These are phyloP conservation scores for Mobula hypostoma DNA, from an alignment of 2,113 vertebrate species.

Conservation along the genomic window DNA sequence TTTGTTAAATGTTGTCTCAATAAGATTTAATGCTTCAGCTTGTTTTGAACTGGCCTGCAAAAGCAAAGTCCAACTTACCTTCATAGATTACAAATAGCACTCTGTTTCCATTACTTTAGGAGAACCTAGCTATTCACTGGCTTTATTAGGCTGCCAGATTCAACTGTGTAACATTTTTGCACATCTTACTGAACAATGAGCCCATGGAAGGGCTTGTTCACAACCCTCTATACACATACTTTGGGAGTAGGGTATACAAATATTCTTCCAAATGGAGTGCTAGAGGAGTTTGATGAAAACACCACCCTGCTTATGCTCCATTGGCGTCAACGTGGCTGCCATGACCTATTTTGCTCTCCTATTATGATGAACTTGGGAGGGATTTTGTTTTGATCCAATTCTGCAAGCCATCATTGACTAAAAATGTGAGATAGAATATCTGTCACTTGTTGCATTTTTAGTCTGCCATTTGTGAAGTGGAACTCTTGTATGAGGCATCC, in stretches of 20 bases:
- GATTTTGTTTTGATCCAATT: not conserved
- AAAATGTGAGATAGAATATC: not conserved
- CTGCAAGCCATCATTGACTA: not conserved
- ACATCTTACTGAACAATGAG: not conserved
- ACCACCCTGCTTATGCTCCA: not conserved
- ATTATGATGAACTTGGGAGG: no score
- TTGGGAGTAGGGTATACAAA: not conserved
- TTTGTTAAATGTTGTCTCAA: not conserved
- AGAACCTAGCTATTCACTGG: not conserved
- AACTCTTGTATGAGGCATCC: not conserved
- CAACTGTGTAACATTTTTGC: not conserved
- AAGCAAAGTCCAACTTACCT: not conserved
- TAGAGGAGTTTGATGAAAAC: not conserved
- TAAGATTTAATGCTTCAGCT: not conserved
- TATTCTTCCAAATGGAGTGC: not conserved
- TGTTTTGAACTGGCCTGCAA: not conserved
- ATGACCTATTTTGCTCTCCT: not conserved
- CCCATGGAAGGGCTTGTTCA: not conserved
- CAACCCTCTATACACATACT: not conserved
- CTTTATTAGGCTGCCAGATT: not conserved
- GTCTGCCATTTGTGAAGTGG: not conserved
- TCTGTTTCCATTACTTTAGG: not conserved
- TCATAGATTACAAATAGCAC: not conserved
- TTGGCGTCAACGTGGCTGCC: not conserved
- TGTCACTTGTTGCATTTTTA: not conserved